phyloP scores from a whole-genome alignment of 2,888 invertebrate genomes.

The Eugnorisma glareosa region DNA sequence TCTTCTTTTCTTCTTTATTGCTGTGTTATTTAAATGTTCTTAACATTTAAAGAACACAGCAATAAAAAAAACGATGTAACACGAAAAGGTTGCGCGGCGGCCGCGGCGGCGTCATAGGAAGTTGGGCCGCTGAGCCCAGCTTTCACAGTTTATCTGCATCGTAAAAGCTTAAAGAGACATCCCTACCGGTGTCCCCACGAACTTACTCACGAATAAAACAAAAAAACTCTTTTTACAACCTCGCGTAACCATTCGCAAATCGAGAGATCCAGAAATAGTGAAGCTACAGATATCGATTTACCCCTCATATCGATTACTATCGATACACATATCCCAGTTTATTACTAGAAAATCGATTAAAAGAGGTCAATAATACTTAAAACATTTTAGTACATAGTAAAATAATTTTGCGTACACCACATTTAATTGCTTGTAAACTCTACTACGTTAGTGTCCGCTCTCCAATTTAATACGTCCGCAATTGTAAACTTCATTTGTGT shows the following conservation, averaged over 20 bases:
- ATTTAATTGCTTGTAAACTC: constrained; percentile 69
- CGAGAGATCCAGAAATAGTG: constrained; percentile 67
- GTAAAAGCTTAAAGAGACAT: constrained; percentile 66
- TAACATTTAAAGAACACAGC: constrained; percentile 53
- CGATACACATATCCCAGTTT: constrained; percentile 38
- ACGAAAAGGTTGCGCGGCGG: constrained; percentile 9
- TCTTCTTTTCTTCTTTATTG: no score
- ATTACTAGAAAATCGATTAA: constrained; percentile 51
- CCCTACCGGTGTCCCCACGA: constrained; percentile 57
- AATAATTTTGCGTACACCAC: constrained; percentile 65
- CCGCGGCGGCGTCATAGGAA: constrained; percentile 29
- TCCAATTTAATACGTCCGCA: constrained; percentile 65
- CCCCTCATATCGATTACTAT: constrained; percentile 44
- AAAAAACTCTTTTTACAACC: constrained; percentile 23
- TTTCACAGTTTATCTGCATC: constrained; percentile 56
- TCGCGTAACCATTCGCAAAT: constrained; percentile 38
- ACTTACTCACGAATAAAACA: constrained; percentile 33
- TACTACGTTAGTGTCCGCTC: constrained; percentile 62
- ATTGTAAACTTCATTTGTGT: constrained; percentile 69
- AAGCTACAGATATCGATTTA: constrained; percentile 67
- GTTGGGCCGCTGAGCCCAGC: constrained; percentile 18
- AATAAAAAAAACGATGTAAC: constrained; percentile 50
- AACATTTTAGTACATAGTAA: constrained; percentile 65
- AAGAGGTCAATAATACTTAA: constrained; percentile 49
- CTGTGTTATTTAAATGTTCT: no score